Evolutionary conservation across 1,140 invertebrate species (phyloP), one percentile per base, ranked within the genome.

Genomic region (Spodoptera litura): DNA sequence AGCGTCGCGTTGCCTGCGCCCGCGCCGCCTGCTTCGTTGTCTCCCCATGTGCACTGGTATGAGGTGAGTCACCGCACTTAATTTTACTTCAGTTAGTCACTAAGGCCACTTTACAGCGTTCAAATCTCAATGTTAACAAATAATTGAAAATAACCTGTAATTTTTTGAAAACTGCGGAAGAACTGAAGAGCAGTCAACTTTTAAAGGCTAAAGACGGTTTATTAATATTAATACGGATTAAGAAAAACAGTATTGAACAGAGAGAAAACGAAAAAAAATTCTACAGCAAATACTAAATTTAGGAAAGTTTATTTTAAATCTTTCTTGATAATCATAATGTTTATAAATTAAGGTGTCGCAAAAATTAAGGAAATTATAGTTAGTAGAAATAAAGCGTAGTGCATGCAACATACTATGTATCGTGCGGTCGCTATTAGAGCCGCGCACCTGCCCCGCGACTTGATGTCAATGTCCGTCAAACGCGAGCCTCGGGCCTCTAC

Each of bases 401-500:
- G 35, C 51, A 52, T 62, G 25, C 44, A 55, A 66, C 78, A 51
- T 73, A 58, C 25, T 59, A 68, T 61, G 49, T 78, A 55, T 86
- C 88, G 86, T 89, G 87, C 86, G 85, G 55, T 79, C 71, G 83
- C 85, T 87, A 91, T 91, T 89, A 87, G 72, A 81, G 76, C 52
- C 56, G 85, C 83, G 73, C 90, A 90, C 88, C 89, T 91, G 89
- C 87, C 88, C 85, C 79, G 83, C 82, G 76, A 78, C 81, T 84
- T 70, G 88, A 91, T 91, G 91, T 93, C 91, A 93, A 91, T 91
- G 91, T 79, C 91, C 91, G 90, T 93, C 89, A 90, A 92, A 88
- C 88, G 86, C 81, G 84, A 82, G 81, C 81, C 84, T 80, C 83
- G 81, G 81, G 75, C 80, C 80, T 81, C 78, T 79, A 87, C 86